Conservation (phyloP, 2,888 invertebrate species). For the Melieria crassipennis region DNA sequence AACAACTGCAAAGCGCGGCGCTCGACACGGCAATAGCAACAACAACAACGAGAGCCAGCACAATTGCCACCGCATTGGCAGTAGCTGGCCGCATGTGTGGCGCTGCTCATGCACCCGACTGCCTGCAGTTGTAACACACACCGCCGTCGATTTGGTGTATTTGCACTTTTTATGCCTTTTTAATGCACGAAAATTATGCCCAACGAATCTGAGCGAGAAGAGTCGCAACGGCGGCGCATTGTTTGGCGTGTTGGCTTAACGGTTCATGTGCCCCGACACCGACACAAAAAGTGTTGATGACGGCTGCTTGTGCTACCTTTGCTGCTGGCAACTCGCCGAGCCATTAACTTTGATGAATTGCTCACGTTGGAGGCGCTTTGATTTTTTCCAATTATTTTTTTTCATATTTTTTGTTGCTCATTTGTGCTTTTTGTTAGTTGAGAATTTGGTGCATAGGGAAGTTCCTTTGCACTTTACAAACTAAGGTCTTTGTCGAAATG, state of each 20-base stretch:
- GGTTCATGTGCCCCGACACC: too few species aligned
- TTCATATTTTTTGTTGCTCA: background rate
- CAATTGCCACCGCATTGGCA: too few species aligned
- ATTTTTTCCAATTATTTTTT: background rate
- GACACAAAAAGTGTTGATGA: too few species aligned
- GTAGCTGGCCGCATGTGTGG: too few species aligned
- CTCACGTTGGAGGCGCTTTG: conserved; percentile 21
- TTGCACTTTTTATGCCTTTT: conserved; percentile 24
- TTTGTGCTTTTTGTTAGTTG: too few species aligned
- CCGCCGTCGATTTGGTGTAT: background rate
- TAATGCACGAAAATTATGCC: conserved; percentile 30
- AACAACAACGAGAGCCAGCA: background rate
- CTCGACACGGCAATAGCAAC: background rate
- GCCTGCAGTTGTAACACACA: too few species aligned
- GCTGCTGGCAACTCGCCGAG: conserved; percentile 12
- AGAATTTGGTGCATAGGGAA: too few species aligned
- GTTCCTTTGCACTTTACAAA: too few species aligned
- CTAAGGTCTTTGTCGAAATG: too few species aligned
- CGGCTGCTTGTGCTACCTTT: too few species aligned
- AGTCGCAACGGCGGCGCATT: background rate
- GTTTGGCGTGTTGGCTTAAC: background rate
- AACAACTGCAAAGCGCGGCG: conserved; percentile 29
- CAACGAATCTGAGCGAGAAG: too few species aligned
- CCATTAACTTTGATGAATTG: conserved; percentile 32
- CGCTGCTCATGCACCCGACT: too few species aligned